These are phyloP conservation scores for Lucilia sericata DNA, from an alignment of 1,140 invertebrate species.

Conservation along the genomic window DNA sequence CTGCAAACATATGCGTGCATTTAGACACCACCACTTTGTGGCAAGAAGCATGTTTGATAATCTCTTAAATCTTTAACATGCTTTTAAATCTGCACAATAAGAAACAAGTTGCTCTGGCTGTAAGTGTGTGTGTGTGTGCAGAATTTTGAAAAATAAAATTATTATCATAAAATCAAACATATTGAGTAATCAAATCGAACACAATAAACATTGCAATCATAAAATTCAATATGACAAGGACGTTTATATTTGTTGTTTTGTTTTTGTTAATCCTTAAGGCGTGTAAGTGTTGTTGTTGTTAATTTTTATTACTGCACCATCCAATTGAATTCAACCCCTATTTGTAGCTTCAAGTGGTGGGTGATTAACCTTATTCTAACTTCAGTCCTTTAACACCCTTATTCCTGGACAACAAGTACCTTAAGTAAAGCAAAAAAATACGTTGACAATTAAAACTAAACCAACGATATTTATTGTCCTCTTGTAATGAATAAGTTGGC, in stretches of 20 bases:
- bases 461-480: too few species aligned
- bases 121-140: not conserved
- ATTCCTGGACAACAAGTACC: too few species aligned
- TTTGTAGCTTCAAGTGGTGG: too few species aligned
- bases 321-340: too few species aligned
- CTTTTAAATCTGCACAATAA: not conserved
- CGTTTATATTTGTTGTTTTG: not conserved
- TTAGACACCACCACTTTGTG: not conserved
- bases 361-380: too few species aligned
- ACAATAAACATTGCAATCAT: not conserved
- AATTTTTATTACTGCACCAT: too few species aligned
- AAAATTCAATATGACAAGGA: slow-evolving; percentile 21
- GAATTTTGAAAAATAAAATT: not conserved
- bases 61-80: slow-evolving; percentile 18
- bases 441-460: too few species aligned
- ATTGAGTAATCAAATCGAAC: slow-evolving; percentile 62
- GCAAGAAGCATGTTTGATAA: slow-evolving; percentile 18
- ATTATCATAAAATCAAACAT: slow-evolving; percentile 61
- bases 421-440: too few species aligned
- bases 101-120: not conserved
- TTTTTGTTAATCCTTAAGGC: too few species aligned
- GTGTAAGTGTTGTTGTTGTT: too few species aligned
- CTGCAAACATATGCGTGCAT: not conserved
- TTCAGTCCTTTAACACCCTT: too few species aligned
- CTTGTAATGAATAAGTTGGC: too few species aligned